Percentiles rank a stretch among this genome's conserved stretches.
Evolutionary conservation across 2,888 invertebrate species (phyloP).

Genomic region (Hyposoter didymator): DNA sequence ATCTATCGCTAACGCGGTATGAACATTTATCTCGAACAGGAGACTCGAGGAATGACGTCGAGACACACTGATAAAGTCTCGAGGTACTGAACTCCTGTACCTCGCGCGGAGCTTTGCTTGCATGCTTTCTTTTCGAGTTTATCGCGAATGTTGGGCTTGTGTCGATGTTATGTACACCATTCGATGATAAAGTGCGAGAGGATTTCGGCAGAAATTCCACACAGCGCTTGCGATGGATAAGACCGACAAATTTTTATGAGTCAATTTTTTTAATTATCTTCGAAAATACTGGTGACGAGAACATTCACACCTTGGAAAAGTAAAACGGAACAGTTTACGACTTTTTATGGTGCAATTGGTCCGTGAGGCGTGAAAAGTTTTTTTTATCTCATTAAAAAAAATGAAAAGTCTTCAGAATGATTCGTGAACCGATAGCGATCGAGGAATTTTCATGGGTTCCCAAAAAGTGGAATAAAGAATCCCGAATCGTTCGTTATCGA

Average conservation of each 20-base stretch:
- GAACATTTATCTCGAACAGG: slow-evolving; percentile 43
- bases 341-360: no score
- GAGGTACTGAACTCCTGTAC: slow-evolving; percentile 2
- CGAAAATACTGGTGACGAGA: not conserved
- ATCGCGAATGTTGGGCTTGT: slow-evolving; percentile 16
- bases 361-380: not conserved
- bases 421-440: not conserved
- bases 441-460: not conserved
- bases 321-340: no score
- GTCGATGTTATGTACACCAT: slow-evolving; percentile 22
- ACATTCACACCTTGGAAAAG: not conserved
- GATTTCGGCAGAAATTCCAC: not conserved
- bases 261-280: not conserved
- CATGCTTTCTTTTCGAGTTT: not conserved
- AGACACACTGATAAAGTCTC: slow-evolving; percentile 28
- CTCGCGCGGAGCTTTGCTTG: not conserved
- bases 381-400: not conserved
- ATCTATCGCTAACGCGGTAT: slow-evolving; percentile 45
- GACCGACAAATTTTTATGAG: not conserved
- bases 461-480: not conserved
- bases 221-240: not conserved
- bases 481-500: no score
- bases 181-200: slow-evolving; percentile 23
- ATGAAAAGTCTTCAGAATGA: no score
- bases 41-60: slow-evolving; percentile 36